phyloP scores from a whole-genome alignment of 2,113 vertebrate genomes.

The Atrichornis clamosus region DNA sequence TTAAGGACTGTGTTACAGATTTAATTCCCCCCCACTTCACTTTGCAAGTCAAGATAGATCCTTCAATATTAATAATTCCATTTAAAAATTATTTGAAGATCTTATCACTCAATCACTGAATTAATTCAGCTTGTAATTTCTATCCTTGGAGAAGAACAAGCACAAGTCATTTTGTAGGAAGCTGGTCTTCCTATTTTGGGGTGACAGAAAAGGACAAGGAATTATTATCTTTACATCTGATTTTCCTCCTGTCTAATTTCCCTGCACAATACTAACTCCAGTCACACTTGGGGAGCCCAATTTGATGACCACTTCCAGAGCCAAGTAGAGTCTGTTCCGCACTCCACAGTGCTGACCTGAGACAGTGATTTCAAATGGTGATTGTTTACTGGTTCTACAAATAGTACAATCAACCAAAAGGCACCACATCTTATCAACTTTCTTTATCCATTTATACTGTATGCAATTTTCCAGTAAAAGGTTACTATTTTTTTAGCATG shows the following conservation, averaged over 20 bases:
- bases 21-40: rapidly evolving
- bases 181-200: not conserved
- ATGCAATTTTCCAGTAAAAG: not conserved
- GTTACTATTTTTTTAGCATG: not conserved
- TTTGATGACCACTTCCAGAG: not conserved
- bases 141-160: not conserved
- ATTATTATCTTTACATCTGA: not conserved
- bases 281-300: not conserved
- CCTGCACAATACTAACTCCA: not conserved
- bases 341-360: not conserved
- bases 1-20: not conserved
- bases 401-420: not conserved
- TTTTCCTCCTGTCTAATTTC: not conserved
- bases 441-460: not conserved
- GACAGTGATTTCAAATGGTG: not conserved
- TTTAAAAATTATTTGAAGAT: not conserved
- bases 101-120: not conserved
- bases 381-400: not conserved
- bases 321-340: not conserved
- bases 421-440: not conserved
- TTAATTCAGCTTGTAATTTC: not conserved
- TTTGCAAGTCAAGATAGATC: not conserved
- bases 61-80: not conserved
- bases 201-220: not conserved
- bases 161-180: not conserved